Evolutionary conservation across 1,140 invertebrate genomes (phyloP), one percentile per base, ranked within the genome.

Genomic region (Ladona fulva): DNA sequence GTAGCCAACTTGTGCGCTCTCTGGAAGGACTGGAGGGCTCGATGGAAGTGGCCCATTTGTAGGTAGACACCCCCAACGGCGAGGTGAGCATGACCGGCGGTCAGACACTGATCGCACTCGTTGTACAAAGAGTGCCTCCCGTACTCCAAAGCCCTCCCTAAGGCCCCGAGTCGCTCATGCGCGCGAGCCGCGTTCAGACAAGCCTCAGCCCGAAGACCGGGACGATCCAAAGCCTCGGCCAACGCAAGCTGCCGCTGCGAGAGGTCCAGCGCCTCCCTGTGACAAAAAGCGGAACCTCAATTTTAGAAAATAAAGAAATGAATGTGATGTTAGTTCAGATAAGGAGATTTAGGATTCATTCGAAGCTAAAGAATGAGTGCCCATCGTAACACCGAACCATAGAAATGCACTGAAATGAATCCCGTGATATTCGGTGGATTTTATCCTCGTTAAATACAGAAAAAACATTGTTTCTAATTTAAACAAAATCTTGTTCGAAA

Each of bases 91-190:
- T 93, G 88, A 24, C 94, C 93, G 3, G 92, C 91, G 5, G 92
- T 94, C 5, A 89, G 86, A 79, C 92, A 93, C 80, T 93, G 91
- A 77, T 92, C 92, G 82, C 92, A 94, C 85, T 94, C 92, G 85
- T 94, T 94, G 87, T 94, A 95, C 19, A 95, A 87, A 22, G 93
- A 93, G 82, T 94, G 93, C 75, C 93, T 89, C 37, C 93, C 93
- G 84, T 94, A 95, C 0, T 91, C 91, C 74, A 95, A 84, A 0
- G 94, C 93, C 82, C 92, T 90, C 84, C 94, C 93, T 78, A 94
- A 88, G 44, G 92, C 91, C 0, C 94, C 93, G 44, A 95, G 86
- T 79, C 92, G 89, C 82, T 95, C 93, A 82, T 96, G 93, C 37
- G 93, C 92, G 37, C 92, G 86, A 0, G 94, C 93, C 79, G 95